Evolutionary conservation across 1,140 invertebrate species (phyloP), one percentile per base, ranked within the genome.

Genomic region (Glossosoma conforme): DNA sequence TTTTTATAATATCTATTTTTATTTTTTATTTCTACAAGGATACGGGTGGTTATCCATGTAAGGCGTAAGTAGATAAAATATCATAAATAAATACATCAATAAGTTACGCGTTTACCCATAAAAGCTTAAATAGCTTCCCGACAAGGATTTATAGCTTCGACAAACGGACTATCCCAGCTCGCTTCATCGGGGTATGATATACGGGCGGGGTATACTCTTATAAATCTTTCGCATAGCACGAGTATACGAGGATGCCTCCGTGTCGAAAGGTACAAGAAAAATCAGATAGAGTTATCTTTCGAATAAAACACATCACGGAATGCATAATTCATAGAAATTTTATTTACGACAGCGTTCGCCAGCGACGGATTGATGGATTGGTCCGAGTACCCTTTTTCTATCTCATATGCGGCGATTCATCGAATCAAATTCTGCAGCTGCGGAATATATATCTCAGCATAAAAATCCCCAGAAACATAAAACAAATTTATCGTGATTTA

Each of bases 281-380:
- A 47, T 47, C 45, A 47, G 36, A 47, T 47, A 18, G 45, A 47
- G 45, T 47, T 47, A 47, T 47, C 45, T 36, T 21, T 47, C 45
- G 45, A 38, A 47, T 47, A 47, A 47, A 47, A 47, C 45, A 47
- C 45, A 47, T 47, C 17, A 28, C 11, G 13, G 22, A 11, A 38
- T 40, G 45, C 20, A 47, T 47, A 38, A 40, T 47, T 37, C 45
- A 47, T 37, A 19, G 25, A 40, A 40, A 25, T 47, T 47, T 47
- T 47, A 47, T 47, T 47, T 47, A 47, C 36, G 45, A 24, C 25
- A 11, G 5, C 6, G 45, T 25, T 17, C 14, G 15, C 36, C 19
- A 37, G 15, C 32, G 32, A 33, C 3, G 32, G n/a, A 4, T 33
- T 33, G 32, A 33, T 33, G 32, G 32, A 33, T 33, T 33, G 32